Evolutionary conservation across 2,113 vertebrate genomes (phyloP).

Genomic region (Tiliqua scincoides): DNA sequence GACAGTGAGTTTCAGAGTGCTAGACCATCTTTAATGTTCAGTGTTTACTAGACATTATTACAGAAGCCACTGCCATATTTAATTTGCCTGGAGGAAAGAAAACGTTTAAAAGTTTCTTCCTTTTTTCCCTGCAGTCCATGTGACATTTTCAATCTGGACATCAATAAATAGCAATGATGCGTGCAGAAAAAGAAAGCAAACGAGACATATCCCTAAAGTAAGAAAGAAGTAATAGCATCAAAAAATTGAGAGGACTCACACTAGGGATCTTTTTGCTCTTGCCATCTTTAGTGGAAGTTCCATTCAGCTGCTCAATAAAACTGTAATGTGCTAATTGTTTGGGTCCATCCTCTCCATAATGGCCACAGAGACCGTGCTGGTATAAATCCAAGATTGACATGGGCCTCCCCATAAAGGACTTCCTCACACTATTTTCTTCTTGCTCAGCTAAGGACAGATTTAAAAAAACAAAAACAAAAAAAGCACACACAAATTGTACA

Average conservation of each 20-base stretch:
- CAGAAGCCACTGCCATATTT: conserved; percentile 25
- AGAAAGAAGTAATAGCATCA: conserved; percentile 27
- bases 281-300: conserved; percentile 66
- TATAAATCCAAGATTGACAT: conserved; percentile 74
- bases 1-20: neutral
- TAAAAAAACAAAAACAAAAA: conserved; percentile 7
- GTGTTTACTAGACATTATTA: conserved; percentile 38
- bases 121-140: conserved; percentile 31
- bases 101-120: conserved; percentile 28
- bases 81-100: conserved; percentile 38
- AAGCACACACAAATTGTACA: neutral
- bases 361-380: conserved; percentile 68
- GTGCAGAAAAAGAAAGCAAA: conserved; percentile 26
- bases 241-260: conserved; percentile 63
- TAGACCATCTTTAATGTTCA: conserved; percentile 39
- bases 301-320: conserved; percentile 69
- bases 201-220: conserved; percentile 37
- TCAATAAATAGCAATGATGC: conserved; percentile 44
- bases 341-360: conserved; percentile 62
- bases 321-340: conserved; percentile 69
- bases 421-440: conserved; percentile 66
- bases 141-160: conserved; percentile 28
- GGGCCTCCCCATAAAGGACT: conserved; percentile 53
- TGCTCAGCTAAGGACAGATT: conserved; percentile 59
- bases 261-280: conserved; percentile 58